phyloP scores from a whole-genome alignment of 53 echinoderm and acorn worm genomes.

The Stichopus horrens region DNA sequence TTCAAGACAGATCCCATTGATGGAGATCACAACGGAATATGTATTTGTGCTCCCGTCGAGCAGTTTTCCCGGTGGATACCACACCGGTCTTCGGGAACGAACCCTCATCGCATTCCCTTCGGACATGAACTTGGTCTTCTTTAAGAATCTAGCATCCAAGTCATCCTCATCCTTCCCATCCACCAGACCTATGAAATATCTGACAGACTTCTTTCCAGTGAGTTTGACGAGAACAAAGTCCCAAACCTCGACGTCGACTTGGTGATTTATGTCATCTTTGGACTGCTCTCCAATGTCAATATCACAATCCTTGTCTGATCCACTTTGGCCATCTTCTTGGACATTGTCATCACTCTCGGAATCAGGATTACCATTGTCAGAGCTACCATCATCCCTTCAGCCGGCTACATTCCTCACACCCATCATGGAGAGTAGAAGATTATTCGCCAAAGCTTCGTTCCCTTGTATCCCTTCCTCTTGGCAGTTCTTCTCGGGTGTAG shows the following conservation, averaged over 20 bases:
- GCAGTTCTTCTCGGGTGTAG: too few relatives aligned
- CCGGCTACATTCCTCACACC: not conserved
- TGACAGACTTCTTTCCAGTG: not conserved
- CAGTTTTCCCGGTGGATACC: constrained; percentile 1
- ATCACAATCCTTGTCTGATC: not conserved
- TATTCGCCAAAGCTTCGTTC: not conserved
- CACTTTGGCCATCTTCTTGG: not conserved
- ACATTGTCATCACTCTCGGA: constrained; percentile 5
- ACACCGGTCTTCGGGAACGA: not conserved
- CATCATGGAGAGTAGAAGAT: constrained; percentile 1
- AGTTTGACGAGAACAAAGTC: constrained; percentile 10
- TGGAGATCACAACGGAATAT: constrained; percentile 14
- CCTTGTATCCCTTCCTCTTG: not conserved
- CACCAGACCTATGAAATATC: constrained; percentile 6
- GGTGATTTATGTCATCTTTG: constrained; percentile 7
- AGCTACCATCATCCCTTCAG: constrained; percentile 1
- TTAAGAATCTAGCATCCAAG: constrained; percentile 8
- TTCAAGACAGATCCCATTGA: not conserved
- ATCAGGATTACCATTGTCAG: not conserved
- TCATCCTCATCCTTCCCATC: constrained; percentile 14
- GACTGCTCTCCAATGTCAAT: not conserved
- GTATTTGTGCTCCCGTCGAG: constrained; percentile 12
- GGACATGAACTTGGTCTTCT: not conserved
- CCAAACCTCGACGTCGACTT: not conserved
- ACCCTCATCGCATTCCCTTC: too few relatives aligned